Evolutionary conservation across 2,113 vertebrate genomes (phyloP), one percentile per base, ranked within the genome.

Genomic region (Prinia subflava): DNA sequence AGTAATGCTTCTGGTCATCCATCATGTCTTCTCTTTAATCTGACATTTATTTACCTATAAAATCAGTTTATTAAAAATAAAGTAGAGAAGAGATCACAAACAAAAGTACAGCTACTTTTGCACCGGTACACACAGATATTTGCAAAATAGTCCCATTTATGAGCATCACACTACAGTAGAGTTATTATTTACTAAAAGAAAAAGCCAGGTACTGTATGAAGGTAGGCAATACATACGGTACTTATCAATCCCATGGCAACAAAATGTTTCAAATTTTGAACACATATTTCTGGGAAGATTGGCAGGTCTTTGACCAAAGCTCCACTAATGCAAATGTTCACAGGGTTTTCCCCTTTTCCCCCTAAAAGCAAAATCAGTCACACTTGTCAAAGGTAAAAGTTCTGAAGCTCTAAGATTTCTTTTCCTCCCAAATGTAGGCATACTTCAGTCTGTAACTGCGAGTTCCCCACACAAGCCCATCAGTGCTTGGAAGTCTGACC

Each of bases 331-430:
- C 81, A 92, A 90, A 89, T 87, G 59, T 82, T 94, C 78, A 74
- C 31, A 31, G 52, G 4, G 8, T 46, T 94, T 57, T 10, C 16
- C 12, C 33, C 18, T n/a, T 57, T 49, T 16, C 13, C 12, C 24
- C 19, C 8, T 8, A 9, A 41, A 87, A 64, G 57, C 55, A 86
- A 94, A 93, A 92, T 96, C 90, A 91, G 65, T 87, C 81, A 89
- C 87, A 89, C 93, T 95, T 93, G 83, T 85, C 89, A 95, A 87
- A 95, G 91, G 41, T 50, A 57, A 88, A 94, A 96, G 88, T 83
- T 94, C 93, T 90, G 56, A 93, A 92, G 64, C 64, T 80, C 82
- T 62, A 82, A 87, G 75, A 87, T 90, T 94, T 95, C 84, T 89
- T 82, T 93, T 50, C 23, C 31, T 80, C 44, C 15, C 71, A 50